Evolutionary conservation across 2,113 vertebrate genomes (phyloP).

Genomic region (Harpagus bidentatus): DNA sequence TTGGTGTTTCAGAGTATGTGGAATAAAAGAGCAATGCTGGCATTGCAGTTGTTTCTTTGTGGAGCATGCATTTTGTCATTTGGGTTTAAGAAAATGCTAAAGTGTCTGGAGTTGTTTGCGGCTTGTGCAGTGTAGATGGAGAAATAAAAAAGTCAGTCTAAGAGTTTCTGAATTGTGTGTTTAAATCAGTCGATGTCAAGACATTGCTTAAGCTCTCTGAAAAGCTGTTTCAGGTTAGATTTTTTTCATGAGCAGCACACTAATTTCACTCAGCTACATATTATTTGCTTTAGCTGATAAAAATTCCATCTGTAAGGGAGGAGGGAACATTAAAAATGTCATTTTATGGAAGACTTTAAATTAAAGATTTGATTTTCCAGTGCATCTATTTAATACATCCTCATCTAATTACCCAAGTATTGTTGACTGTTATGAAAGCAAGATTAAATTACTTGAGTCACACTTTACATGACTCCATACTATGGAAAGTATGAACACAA

Average conservation of each 20-base stretch:
- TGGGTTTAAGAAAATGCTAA: background rate
- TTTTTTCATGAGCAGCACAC: background rate
- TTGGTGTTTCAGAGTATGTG: background rate
- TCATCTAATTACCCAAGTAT: background rate
- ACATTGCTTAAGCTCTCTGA: background rate
- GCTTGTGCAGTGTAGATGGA: background rate
- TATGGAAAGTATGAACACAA: background rate
- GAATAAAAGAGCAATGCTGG: background rate
- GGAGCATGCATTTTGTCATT: accelerated
- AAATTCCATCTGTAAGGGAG: background rate
- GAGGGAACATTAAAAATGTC: background rate
- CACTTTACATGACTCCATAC: accelerated
- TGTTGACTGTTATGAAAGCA: background rate
- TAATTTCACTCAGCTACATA: background rate
- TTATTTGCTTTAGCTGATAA: background rate
- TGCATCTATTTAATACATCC: background rate
- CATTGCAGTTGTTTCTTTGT: background rate
- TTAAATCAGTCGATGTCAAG: background rate
- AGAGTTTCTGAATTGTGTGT: background rate
- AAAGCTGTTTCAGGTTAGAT: background rate
- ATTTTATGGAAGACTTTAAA: background rate
- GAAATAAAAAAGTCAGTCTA: background rate
- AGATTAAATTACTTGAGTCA: background rate
- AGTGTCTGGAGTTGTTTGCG: background rate
- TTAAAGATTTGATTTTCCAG: background rate